Percentiles rank a stretch among this genome's conserved stretches.
These are phyloP conservation scores for Melanophora roralis DNA, from an alignment of 2,888 invertebrate genomes.

Conservation along the genomic window DNA sequence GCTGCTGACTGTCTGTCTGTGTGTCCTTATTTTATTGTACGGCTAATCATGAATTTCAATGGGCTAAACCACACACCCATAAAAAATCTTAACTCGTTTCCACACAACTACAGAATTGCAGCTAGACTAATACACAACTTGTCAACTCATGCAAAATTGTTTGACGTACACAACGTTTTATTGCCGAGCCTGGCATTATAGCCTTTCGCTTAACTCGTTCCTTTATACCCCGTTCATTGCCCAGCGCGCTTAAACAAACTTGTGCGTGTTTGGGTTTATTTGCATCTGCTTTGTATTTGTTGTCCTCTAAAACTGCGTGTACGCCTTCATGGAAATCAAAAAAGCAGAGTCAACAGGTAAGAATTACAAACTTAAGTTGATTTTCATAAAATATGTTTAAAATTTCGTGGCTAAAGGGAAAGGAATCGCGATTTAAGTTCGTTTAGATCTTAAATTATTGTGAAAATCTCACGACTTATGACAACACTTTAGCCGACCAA, in stretches of 20 bases:
- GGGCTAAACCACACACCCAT: constrained; percentile 62
- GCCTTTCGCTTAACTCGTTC: constrained; percentile 52
- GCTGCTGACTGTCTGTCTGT: background rate
- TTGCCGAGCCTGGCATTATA: constrained; percentile 27
- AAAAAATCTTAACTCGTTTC: constrained; percentile 54
- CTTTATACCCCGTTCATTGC: constrained; percentile 8
- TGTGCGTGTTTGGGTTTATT: background rate
- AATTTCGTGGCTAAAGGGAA: too few species aligned
- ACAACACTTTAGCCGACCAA: too few species aligned
- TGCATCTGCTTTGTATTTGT: background rate
- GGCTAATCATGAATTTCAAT: constrained; percentile 59
- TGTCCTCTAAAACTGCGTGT: background rate
- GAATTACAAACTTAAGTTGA: background rate
- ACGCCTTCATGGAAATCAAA: constrained; percentile 28
- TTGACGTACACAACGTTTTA: constrained; percentile 23
- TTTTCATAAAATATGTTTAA: too few species aligned
- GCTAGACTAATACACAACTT: background rate
- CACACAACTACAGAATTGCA: background rate
- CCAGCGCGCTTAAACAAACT: too few species aligned
- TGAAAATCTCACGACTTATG: too few species aligned
- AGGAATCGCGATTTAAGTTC: too few species aligned
- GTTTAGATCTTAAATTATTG: too few species aligned
- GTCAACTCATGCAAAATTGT: constrained; percentile 36
- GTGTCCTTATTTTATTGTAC: constrained; percentile 44
- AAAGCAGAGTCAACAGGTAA: constrained; percentile 36